Conservation (phyloP, 2,113 vertebrate species). For the Albula goreensis region DNA sequence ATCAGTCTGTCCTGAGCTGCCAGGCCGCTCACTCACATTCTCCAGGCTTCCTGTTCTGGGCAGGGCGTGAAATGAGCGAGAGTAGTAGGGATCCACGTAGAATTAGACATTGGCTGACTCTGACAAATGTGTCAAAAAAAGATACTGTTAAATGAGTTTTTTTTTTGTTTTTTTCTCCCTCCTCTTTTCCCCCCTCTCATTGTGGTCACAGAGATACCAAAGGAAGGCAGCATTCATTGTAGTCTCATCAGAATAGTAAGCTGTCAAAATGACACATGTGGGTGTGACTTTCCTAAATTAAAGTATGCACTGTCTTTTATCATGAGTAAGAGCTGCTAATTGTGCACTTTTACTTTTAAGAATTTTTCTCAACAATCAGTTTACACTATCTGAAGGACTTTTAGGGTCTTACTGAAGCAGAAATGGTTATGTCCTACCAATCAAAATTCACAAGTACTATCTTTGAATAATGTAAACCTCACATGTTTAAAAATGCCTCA, state of each 20-base stretch:
- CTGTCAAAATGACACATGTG: constrained; percentile 32
- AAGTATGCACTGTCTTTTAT: constrained; percentile 5
- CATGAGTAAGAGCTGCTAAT: background rate
- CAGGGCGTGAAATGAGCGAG: constrained; percentile 46
- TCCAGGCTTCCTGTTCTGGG: constrained; percentile 37
- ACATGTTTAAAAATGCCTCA: constrained; percentile 3
- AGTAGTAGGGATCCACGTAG: constrained; percentile 42
- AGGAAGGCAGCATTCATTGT: constrained; percentile 53
- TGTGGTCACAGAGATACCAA: constrained; percentile 61
- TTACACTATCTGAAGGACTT: constrained; percentile 14
- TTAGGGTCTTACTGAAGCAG: constrained; percentile 15
- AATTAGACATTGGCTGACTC: constrained; percentile 49
- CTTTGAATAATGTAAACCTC: constrained; percentile 21
- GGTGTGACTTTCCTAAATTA: constrained; percentile 16
- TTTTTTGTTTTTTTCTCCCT: no score
- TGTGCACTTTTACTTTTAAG: background rate
- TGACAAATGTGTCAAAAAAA: constrained; percentile 47
- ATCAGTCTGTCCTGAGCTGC: constrained; percentile 48
- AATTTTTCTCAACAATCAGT: constrained; percentile 1
- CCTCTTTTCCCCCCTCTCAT: constrained; percentile 19
- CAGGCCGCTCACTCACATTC: constrained; percentile 41
- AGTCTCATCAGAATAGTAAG: constrained; percentile 31
- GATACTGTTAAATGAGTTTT: no score
- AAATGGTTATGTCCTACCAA: constrained; percentile 33
- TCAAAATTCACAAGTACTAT: constrained; percentile 5